Evolutionary conservation across 1,140 invertebrate species (phyloP), one percentile per base, ranked within the genome.

Genomic region (Anadara kagoshimensis): DNA sequence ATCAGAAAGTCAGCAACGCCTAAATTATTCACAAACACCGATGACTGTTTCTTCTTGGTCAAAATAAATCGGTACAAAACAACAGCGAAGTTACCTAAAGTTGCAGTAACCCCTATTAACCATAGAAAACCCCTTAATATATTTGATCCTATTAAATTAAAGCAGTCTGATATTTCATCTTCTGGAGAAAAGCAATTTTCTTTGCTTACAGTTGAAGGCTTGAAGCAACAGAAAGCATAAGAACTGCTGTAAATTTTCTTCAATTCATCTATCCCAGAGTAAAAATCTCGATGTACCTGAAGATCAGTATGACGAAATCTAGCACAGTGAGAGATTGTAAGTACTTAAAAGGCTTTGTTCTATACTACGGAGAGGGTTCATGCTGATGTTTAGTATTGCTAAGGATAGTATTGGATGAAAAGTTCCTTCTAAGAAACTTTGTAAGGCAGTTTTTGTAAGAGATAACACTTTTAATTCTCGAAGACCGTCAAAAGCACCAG

Each of bases 1-100:
- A 87, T 87, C 3, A 86, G 62, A 43, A 86, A 75, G 53, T 87
- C 86, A 10, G 85, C 78, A 1, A 82, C 14, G 16, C 72, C 76
- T 14, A 87, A 65, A 73, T 83, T 86, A n/a, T 75, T 69, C 12
- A 86, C 76, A 61, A 86, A 79, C 20, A 80, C 47, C 26, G 71
- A 74, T 36, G 29, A 14, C 20, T 26, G n/a, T 26, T 43, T 11
- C n/a, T 61, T 8, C 7, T 61, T 61, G n/a, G 2, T 61, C 7
- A 36, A 36, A 36, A 36, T 7, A 36, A 36, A 7, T 36, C 81
- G 65, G 20, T 73, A 80, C 3, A 74, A 24, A 10, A 80, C 51
- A 2, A 72, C 74, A 20, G 51, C 57, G 10, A 66, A 11, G 45
- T 82, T 82, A 18, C 78, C 78, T 5, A 78, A 2, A 7, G 78